Evolutionary conservation across 2,797 vertebrate genomes (phyloP).

Genomic region (Triplophysa yarkandensis): DNA sequence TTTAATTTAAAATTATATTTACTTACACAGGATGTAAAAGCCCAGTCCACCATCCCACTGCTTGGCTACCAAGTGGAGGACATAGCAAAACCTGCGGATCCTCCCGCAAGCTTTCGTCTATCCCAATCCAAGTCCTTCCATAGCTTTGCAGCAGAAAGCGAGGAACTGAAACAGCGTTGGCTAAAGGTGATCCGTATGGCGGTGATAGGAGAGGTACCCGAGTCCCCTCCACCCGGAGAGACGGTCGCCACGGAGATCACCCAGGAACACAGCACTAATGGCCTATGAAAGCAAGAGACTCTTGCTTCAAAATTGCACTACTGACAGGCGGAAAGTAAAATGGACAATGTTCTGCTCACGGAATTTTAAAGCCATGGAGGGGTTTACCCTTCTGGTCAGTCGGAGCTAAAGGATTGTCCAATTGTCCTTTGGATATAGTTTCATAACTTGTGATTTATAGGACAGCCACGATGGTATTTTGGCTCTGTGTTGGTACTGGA

Average conservation of each 20-base stretch:
- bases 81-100: slow-evolving; percentile 76
- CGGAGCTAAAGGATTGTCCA: slow-evolving; percentile 1
- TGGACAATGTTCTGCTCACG: background rate
- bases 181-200: slow-evolving; percentile 88
- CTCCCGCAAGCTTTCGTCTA: slow-evolving; percentile 87
- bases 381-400: background rate
- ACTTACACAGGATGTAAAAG: slow-evolving; percentile 88
- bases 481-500: background rate
- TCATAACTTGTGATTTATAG: background rate
- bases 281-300: slow-evolving; percentile 60
- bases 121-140: slow-evolving; percentile 93
- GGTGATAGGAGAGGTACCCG: slow-evolving; percentile 84
- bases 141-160: slow-evolving; percentile 89
- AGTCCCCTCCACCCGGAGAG: slow-evolving; percentile 59
- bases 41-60: slow-evolving; percentile 92
- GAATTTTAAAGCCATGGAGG: background rate
- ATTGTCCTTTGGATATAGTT: slow-evolving; percentile 11
- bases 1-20: background rate
- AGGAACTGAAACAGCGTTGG: slow-evolving; percentile 95
- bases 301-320: slow-evolving; percentile 7
- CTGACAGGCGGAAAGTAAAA: background rate
- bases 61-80: slow-evolving; percentile 91
- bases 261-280: slow-evolving; percentile 66
- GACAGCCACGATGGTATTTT: background rate
- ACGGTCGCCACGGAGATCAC: slow-evolving; percentile 53